phyloP scores from a whole-genome alignment of 2,113 vertebrate genomes.

The Corydoras sp. region DNA sequence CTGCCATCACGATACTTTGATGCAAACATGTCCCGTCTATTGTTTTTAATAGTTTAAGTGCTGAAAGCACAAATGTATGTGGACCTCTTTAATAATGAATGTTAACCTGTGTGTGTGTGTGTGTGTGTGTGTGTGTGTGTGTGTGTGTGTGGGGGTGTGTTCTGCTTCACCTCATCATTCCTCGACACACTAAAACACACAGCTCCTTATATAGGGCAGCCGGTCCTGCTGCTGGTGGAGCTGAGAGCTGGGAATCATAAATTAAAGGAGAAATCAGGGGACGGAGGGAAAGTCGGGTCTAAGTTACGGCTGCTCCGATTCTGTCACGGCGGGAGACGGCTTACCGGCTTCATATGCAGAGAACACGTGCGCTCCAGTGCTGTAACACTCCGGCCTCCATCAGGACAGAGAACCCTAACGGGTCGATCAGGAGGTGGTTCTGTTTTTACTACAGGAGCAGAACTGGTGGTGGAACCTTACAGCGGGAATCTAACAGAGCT shows the following conservation, averaged over 20 bases:
- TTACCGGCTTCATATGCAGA: constrained; percentile 29
- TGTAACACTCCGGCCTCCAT: not conserved
- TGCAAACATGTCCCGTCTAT: no score
- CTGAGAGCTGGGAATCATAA: constrained; percentile 54
- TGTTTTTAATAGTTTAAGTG: no score
- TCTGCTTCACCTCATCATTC: constrained; percentile 41
- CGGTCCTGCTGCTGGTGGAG: constrained; percentile 51
- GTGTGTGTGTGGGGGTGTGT: constrained; percentile 12
- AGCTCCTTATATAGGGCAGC: constrained; percentile 62
- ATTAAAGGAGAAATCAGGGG: constrained; percentile 53
- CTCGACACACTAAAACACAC: constrained; percentile 23
- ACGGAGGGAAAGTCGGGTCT: constrained; percentile 49
- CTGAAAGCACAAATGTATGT: no score
- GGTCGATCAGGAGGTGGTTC: no score
- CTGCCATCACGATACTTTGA: not conserved
- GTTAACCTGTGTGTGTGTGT: constrained; percentile 5
- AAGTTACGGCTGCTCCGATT: constrained; percentile 59
- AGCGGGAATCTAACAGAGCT: no score
- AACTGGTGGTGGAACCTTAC: no score
- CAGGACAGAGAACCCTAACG: no score
- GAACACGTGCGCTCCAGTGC: constrained; percentile 1
- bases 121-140: constrained; percentile 11
- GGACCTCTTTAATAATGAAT: no score
- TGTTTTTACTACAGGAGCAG: no score
- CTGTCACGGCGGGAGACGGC: constrained; percentile 50